Conservation (phyloP, 2,113 vertebrate genomes). For the Geococcyx californianus region DNA sequence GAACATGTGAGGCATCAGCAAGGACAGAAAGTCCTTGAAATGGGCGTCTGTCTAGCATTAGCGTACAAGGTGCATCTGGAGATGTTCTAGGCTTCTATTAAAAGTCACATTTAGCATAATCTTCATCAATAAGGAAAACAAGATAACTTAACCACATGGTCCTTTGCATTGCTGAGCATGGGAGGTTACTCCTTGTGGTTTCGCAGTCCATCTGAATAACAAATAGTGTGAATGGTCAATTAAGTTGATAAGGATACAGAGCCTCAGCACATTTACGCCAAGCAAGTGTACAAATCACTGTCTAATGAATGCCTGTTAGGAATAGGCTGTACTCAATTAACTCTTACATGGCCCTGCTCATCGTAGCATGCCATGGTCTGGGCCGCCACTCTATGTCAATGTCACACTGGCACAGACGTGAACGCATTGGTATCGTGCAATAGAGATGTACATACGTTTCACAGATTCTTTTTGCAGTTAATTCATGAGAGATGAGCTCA, state of each 20-base stretch:
- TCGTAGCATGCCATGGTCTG: neutral
- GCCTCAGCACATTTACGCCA: neutral
- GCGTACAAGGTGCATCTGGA: neutral
- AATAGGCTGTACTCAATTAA: neutral
- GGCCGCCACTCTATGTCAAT: neutral
- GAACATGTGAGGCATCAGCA: neutral
- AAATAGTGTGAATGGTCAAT: neutral
- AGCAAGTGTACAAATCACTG: neutral
- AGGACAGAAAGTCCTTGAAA: neutral
- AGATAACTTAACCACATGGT: neutral
- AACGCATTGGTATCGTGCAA: rapidly evolving
- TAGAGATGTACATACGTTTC: neutral
- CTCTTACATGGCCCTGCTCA: neutral
- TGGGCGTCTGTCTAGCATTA: neutral
- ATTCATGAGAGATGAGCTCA: neutral
- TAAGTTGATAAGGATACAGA: neutral
- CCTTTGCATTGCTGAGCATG: neutral
- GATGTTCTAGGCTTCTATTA: neutral
- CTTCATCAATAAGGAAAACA: neutral
- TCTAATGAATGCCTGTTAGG: neutral
- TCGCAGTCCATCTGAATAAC: neutral
- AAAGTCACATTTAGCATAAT: neutral
- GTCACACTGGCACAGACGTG: neutral
- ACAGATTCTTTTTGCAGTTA: neutral
- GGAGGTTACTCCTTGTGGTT: neutral